Conservation (phyloP, 2,113 vertebrate genomes). For the Tupaia tana region DNA sequence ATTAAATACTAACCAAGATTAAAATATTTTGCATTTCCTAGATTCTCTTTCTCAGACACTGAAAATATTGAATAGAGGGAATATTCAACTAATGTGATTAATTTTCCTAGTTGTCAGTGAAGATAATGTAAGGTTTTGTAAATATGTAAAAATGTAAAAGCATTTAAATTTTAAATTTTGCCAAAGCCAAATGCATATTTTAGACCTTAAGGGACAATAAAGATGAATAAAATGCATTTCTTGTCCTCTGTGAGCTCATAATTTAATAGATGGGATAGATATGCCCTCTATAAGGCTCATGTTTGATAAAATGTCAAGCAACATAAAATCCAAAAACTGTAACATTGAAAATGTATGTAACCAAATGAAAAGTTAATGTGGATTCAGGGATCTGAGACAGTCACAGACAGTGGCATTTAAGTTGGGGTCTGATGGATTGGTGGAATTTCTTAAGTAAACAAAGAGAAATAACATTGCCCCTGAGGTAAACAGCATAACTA, state of each 20-base stretch:
- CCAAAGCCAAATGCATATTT: background rate
- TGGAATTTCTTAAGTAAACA: background rate
- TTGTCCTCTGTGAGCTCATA: background rate
- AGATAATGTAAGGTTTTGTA: background rate
- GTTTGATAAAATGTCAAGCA: background rate
- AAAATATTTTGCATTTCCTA: background rate
- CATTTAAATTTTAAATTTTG: background rate
- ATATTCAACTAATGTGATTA: background rate
- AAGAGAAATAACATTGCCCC: background rate
- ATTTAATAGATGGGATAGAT: background rate
- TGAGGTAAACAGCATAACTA: background rate
- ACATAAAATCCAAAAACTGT: background rate
- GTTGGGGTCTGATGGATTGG: background rate
- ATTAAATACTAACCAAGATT: background rate
- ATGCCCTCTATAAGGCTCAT: background rate
- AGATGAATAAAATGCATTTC: background rate
- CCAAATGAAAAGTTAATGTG: background rate
- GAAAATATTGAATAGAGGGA: background rate
- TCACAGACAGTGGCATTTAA: background rate
- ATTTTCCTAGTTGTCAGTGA: background rate
- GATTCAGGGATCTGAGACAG: background rate
- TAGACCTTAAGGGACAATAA: background rate
- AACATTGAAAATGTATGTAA: background rate
- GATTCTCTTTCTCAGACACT: background rate
- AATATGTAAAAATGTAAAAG: background rate